Evolutionary conservation across 2,113 vertebrate species (phyloP).

Genomic region (Apodemus speciosus): DNA sequence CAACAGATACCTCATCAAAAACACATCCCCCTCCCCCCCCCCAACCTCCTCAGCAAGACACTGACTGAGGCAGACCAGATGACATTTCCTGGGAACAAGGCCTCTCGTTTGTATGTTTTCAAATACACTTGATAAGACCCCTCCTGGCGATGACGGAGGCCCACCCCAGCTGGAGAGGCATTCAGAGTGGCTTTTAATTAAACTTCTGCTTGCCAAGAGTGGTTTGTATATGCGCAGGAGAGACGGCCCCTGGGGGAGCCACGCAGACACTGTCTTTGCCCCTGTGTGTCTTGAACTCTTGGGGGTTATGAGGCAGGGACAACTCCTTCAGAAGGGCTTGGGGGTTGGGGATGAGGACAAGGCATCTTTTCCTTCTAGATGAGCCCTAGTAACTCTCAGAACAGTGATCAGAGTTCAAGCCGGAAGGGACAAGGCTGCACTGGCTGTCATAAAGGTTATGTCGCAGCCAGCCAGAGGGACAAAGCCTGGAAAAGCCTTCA

Average conservation of each 20-base stretch:
- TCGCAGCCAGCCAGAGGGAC: not conserved
- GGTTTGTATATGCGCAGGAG: slow-evolving; percentile 69
- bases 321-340: not conserved
- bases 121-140: slow-evolving; percentile 65
- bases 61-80: slow-evolving; percentile 61
- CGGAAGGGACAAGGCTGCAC: not conserved
- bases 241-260: slow-evolving; percentile 69
- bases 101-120: slow-evolving; percentile 66
- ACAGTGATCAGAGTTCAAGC: slow-evolving; percentile 42
- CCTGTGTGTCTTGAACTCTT: slow-evolving; percentile 38
- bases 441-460: not conserved
- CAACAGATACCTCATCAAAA: slow-evolving; percentile 65
- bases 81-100: slow-evolving; percentile 70
- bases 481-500: not conserved
- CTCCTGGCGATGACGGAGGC: slow-evolving; percentile 40
- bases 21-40: fast-evolving
- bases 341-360: not conserved
- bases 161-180: slow-evolving; percentile 73
- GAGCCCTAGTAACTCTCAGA: slow-evolving; percentile 61
- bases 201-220: slow-evolving; percentile 80
- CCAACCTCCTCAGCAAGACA: slow-evolving; percentile 30
- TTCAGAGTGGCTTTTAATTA: slow-evolving; percentile 83
- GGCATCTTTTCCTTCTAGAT: slow-evolving; percentile 46
- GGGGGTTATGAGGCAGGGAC: slow-evolving; percentile 43
- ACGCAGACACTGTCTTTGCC: slow-evolving; percentile 34